Percentiles rank a stretch among this genome's conserved stretches.
Evolutionary conservation across 2,888 invertebrate genomes (phyloP).

Genomic region (Mechanitis messenoides): DNA sequence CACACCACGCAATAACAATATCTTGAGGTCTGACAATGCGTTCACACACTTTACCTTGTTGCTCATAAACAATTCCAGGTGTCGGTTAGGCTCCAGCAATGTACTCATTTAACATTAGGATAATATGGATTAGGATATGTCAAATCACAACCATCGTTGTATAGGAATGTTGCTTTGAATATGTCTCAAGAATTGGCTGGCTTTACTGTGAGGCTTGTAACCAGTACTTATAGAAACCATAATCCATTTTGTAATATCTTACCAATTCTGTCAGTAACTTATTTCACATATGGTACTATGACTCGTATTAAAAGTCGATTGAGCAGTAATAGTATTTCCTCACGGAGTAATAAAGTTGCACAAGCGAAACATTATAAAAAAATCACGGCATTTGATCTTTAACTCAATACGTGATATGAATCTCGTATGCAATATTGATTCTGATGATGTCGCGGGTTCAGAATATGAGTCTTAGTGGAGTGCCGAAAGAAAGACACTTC

Average conservation of each 20-base stretch:
- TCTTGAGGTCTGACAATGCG: too few relatives aligned
- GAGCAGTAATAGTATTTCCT: conserved; percentile 28
- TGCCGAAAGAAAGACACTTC: too few relatives aligned
- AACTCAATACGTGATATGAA: conserved; percentile 36
- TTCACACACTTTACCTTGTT: too few relatives aligned
- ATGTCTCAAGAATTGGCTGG: too few relatives aligned
- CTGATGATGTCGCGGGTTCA: conserved; percentile 23
- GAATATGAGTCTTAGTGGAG: too few relatives aligned
- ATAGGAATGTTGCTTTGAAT: too few relatives aligned
- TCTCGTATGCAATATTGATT: conserved; percentile 29
- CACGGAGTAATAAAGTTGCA: conserved; percentile 34
- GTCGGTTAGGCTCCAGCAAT: too few relatives aligned
- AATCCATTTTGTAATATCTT: conserved; percentile 5
- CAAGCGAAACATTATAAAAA: conserved; percentile 34
- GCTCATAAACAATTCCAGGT: too few relatives aligned
- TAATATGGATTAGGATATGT: too few relatives aligned
- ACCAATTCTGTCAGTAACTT: conserved; percentile 14
- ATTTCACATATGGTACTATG: conserved; percentile 5
- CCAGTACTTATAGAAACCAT: neutral
- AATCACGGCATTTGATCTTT: conserved; percentile 42
- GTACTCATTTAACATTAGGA: too few relatives aligned
- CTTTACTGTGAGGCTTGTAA: neutral
- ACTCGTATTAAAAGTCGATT: conserved; percentile 26
- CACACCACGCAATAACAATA: too few relatives aligned
- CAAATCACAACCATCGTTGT: too few relatives aligned